phyloP scores from a whole-genome alignment of 2,113 vertebrate species.

The Struthidea cinerea region DNA sequence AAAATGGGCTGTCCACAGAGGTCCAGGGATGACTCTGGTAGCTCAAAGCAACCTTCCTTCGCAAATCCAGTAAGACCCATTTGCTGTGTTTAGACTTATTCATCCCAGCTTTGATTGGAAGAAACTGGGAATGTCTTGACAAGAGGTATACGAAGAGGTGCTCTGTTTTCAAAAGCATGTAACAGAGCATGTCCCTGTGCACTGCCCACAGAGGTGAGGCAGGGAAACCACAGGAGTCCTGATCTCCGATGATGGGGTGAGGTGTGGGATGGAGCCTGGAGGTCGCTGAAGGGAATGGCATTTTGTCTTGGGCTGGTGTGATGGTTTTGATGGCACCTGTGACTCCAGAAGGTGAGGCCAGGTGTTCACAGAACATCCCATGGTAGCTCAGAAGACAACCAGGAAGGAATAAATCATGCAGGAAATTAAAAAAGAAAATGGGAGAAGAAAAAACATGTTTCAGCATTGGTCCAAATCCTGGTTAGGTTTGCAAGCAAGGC shows the following conservation, averaged over 20 bases:
- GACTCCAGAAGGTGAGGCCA: background rate
- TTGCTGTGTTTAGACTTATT: background rate
- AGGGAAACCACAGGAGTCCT: background rate
- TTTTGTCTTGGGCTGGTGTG: background rate
- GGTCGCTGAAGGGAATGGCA: rapidly evolving
- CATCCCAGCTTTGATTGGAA: background rate
- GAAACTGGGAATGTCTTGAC: background rate
- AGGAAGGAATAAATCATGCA: background rate
- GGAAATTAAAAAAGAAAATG: background rate
- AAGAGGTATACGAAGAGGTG: background rate
- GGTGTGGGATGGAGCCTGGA: background rate
- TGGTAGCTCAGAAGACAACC: background rate
- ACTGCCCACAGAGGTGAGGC: background rate
- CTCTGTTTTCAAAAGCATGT: background rate
- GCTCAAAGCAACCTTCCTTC: background rate
- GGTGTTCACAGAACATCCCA: background rate
- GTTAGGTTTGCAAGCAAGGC: background rate
- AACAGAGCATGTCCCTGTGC: background rate
- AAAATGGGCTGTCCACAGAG: background rate
- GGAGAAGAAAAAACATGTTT: rapidly evolving
- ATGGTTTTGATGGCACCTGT: background rate
- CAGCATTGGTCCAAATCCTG: background rate
- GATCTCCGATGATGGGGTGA: rapidly evolving
- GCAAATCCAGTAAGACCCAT: background rate
- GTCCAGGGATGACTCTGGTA: background rate